These are phyloP conservation scores for Sturnus vulgaris DNA, from an alignment of 2,113 vertebrate genomes.

Conservation along the genomic window DNA sequence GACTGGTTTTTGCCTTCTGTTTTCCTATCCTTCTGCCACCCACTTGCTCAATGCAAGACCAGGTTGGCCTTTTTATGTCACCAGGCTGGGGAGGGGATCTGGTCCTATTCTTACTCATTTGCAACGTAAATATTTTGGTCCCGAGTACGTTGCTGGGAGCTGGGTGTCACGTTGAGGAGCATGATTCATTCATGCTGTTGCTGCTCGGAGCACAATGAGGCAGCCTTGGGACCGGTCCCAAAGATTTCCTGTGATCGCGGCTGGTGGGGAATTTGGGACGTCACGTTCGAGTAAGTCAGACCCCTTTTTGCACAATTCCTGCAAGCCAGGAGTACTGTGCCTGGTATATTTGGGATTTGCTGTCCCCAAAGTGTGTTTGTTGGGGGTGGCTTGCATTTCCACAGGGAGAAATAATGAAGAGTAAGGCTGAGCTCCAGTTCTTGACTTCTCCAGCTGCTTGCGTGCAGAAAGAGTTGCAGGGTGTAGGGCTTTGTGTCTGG, in stretches of 20 bases:
- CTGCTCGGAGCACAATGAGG: slow-evolving; percentile 21
- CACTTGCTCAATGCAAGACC: not conserved
- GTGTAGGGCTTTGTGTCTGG: not conserved
- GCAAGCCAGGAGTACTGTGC: not conserved
- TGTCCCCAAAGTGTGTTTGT: not conserved
- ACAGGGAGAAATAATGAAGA: not conserved
- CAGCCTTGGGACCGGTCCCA: slow-evolving; percentile 44
- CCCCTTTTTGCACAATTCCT: not conserved
- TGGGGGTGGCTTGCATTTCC: not conserved
- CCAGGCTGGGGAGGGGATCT: not conserved
- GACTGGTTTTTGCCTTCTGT: not conserved
- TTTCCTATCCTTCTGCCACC: not conserved
- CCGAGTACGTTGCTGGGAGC: slow-evolving; percentile 37
- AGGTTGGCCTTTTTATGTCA: not conserved
- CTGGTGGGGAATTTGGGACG: slow-evolving; percentile 42
- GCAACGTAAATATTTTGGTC: slow-evolving; percentile 56
- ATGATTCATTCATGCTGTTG: slow-evolving; percentile 62
- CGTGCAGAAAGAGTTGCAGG: not conserved
- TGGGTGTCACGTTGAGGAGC: slow-evolving; percentile 28
- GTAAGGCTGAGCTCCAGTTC: not conserved
- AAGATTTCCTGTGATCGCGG: slow-evolving; percentile 40
- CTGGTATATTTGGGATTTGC: not conserved
- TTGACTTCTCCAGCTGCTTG: not conserved
- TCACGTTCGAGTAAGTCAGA: slow-evolving; percentile 21
- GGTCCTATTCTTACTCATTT: slow-evolving; percentile 10